A percentile compares a stretch with the other conserved stretches of the same genome.
These are phyloP conservation scores for Eudemis profundana DNA, from an alignment of 2,888 invertebrate species.

Conservation along the genomic window DNA sequence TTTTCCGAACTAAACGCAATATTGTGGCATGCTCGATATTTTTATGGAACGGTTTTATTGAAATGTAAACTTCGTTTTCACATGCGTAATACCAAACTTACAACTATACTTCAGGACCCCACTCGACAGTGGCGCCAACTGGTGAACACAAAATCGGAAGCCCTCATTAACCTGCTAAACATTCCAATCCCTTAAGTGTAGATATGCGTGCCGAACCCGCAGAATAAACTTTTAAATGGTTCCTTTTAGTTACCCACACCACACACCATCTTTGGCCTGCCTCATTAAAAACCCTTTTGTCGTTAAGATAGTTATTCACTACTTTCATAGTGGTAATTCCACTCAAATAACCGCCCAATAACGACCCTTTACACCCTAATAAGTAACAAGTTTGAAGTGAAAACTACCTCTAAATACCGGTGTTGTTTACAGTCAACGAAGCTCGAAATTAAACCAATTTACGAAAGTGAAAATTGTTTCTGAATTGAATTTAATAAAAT, in stretches of 20 bases:
- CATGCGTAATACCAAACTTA: too few relatives aligned
- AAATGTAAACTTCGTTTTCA: too few relatives aligned
- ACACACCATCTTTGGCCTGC: not conserved
- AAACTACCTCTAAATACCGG: conserved; percentile 26
- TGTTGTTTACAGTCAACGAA: conserved; percentile 25
- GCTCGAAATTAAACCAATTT: conserved; percentile 21
- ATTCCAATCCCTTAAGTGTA: too few relatives aligned
- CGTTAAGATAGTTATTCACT: not conserved
- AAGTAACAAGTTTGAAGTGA: conserved; percentile 17
- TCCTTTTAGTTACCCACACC: too few relatives aligned
- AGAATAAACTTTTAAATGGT: not conserved
- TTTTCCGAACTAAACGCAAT: too few relatives aligned
- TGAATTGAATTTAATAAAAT: conserved; percentile 19
- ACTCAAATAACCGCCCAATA: not conserved
- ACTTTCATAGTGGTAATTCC: conserved; percentile 12
- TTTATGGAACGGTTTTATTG: too few relatives aligned
- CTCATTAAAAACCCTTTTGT: not conserved
- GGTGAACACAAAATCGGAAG: too few relatives aligned
- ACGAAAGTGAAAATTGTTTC: conserved; percentile 20
- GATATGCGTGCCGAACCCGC: not conserved
- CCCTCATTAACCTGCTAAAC: too few relatives aligned
- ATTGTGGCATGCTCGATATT: too few relatives aligned
- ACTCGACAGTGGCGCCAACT: too few relatives aligned
- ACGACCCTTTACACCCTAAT: conserved; percentile 11
- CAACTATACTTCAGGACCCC: too few relatives aligned